Percentiles rank a stretch among this genome's conserved stretches.
These are phyloP conservation scores for Lagodon rhomboides DNA, from an alignment of 2,797 vertebrate species.

Conservation along the genomic window DNA sequence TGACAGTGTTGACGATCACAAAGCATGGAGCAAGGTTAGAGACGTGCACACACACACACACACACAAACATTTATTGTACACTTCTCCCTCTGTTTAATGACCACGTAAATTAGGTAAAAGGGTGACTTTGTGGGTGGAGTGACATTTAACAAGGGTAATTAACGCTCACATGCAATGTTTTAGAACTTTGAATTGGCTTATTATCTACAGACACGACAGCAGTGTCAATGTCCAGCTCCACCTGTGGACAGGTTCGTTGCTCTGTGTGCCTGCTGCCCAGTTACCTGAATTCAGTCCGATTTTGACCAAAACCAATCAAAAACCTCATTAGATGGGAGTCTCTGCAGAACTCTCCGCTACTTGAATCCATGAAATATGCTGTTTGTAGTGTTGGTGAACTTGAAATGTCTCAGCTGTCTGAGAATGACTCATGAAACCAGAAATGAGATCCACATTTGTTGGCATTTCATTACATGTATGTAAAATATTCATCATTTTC, in stretches of 20 bases:
- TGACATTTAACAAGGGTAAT: neutral
- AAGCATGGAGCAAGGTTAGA: slow-evolving; percentile 93
- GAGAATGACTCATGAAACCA: too few species aligned
- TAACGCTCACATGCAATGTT: neutral
- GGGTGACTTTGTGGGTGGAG: neutral
- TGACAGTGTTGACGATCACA: slow-evolving; percentile 94
- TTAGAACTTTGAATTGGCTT: neutral
- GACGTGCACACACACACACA: neutral
- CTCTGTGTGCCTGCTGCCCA: neutral
- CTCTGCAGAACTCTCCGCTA: neutral
- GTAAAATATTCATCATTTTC: neutral
- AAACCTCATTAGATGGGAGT: too few species aligned
- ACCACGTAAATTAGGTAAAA: neutral
- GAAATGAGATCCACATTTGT: neutral
- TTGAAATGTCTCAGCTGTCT: neutral
- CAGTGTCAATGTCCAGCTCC: neutral
- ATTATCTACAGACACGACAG: neutral
- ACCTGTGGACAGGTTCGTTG: neutral
- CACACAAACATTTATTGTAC: neutral
- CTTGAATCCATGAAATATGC: neutral
- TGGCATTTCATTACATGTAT: neutral
- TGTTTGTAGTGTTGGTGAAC: neutral
- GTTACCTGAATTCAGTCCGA: neutral
- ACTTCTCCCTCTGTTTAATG: neutral
- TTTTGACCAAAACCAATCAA: neutral